These are phyloP conservation scores for Alethe castanea DNA, from an alignment of 2,113 vertebrate genomes.

Conservation along the genomic window DNA sequence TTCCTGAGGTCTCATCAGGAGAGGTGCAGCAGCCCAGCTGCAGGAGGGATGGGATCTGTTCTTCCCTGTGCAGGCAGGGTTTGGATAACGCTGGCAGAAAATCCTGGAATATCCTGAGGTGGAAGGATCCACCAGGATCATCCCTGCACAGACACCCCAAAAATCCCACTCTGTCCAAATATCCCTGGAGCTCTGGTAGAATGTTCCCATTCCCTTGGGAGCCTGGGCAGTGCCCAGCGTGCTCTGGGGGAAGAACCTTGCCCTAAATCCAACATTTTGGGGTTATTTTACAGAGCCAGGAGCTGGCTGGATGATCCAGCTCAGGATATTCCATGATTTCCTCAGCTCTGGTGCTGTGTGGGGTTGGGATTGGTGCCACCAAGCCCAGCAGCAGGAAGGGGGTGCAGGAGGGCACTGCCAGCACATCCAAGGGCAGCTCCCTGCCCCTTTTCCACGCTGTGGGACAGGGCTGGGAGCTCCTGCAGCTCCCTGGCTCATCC, in stretches of 20 bases:
- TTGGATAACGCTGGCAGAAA: no score
- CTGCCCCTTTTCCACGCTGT: accelerated
- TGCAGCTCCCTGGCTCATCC: not conserved
- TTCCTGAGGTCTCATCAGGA: no score
- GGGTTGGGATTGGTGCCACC: not conserved
- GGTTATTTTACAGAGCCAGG: not conserved
- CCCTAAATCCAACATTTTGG: not conserved
- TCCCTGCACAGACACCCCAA: not conserved
- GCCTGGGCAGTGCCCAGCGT: not conserved
- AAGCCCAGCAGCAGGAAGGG: no score
- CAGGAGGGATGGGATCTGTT: no score
- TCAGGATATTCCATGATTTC: not conserved
- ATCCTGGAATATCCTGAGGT: no score
- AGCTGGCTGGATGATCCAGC: not conserved
- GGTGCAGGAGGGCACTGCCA: not conserved
- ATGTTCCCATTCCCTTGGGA: not conserved
- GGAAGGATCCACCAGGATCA: no score
- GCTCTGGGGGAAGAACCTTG: not conserved
- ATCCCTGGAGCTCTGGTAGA: not conserved
- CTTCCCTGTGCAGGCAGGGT: no score
- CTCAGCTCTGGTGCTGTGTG: accelerated
- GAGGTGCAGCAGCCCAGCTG: no score
- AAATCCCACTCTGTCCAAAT: not conserved
- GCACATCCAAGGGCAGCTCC: accelerated
- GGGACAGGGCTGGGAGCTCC: not conserved